phyloP scores from a whole-genome alignment of 2,888 invertebrate species.

The Eupithecia tripunctaria region DNA sequence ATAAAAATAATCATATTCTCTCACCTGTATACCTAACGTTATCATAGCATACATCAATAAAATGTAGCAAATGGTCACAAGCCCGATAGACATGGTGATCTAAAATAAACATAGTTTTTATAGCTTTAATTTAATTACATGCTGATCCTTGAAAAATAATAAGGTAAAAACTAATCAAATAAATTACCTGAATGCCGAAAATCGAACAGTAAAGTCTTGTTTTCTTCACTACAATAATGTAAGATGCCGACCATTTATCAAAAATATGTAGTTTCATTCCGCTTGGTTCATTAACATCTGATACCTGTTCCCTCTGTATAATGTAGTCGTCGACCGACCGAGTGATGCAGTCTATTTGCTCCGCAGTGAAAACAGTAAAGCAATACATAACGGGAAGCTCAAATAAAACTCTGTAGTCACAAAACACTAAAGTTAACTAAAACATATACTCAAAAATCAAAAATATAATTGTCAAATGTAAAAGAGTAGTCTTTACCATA shows the following conservation, averaged over 20 bases:
- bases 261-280: background rate
- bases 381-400: background rate
- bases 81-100: background rate
- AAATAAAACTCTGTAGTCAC: background rate
- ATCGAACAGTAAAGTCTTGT: slow-evolving; percentile 5
- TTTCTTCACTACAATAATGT: background rate
- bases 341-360: background rate
- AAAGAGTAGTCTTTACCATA: background rate
- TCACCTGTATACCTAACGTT: slow-evolving; percentile 2
- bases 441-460: background rate
- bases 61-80: background rate
- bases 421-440: background rate
- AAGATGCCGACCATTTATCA: slow-evolving; percentile 8
- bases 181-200: background rate
- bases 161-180: background rate
- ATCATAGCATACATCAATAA: background rate
- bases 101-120: background rate
- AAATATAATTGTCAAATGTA: background rate
- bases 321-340: background rate
- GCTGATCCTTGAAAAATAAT: background rate
- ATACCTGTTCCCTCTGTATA: background rate
- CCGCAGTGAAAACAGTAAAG: background rate
- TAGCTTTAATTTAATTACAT: background rate
- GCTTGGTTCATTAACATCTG: background rate
- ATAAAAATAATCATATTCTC: too few relatives aligned